Evolutionary conservation across 2,113 vertebrate genomes (phyloP).

Genomic region (Dicerorhinus sumatrensis): DNA sequence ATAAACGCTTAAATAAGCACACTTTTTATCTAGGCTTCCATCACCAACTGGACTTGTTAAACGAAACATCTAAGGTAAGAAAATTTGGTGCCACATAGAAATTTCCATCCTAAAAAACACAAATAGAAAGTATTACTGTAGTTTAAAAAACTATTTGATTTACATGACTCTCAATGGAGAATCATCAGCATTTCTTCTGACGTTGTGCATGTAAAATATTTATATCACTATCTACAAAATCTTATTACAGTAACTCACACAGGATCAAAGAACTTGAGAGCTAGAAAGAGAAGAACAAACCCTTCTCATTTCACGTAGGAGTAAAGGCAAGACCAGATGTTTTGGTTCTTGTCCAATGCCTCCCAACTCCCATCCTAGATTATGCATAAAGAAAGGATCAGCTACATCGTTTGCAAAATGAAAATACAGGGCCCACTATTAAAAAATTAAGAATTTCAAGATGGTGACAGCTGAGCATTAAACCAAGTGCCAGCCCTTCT

Average conservation of each 20-base stretch:
- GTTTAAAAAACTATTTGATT: slow-evolving; percentile 13
- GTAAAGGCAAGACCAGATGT: not conserved
- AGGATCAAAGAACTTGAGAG: slow-evolving; percentile 19
- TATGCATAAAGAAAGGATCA: not conserved
- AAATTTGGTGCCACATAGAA: slow-evolving; percentile 15
- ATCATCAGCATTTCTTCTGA: not conserved
- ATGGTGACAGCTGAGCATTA: not conserved
- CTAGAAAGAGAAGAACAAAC: not conserved
- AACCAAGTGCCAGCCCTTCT: not conserved
- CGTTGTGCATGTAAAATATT: not conserved
- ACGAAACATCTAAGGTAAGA: not conserved
- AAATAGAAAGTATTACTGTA: not conserved
- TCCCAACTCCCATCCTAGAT: not conserved
- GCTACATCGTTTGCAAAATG: not conserved
- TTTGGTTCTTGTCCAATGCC: not conserved
- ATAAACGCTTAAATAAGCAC: slow-evolving; percentile 29
- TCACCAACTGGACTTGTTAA: not conserved
- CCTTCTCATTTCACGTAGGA: not conserved
- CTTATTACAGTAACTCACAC: not conserved
- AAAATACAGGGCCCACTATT: not conserved
- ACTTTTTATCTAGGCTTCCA: not conserved
- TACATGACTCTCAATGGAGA: not conserved
- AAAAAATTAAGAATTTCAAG: slow-evolving; percentile 11
- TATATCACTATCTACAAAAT: slow-evolving; percentile 20
- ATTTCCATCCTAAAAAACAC: slow-evolving; percentile 27